Conservation (phyloP, 2,797 vertebrate species). For the Sebastes wilsoni region DNA sequence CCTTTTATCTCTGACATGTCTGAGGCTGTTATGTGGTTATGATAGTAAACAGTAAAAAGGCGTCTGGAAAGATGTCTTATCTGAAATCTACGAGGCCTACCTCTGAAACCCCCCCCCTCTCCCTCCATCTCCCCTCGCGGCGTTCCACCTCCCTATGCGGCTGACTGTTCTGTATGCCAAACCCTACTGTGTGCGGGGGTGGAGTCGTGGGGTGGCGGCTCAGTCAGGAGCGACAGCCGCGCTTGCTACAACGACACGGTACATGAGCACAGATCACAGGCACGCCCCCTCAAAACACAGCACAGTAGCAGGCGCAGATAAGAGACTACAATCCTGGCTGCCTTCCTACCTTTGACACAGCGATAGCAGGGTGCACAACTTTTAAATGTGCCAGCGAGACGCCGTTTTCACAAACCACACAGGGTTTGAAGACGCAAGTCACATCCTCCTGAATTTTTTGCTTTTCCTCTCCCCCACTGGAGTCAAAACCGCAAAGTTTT, state of each 20-base stretch:
- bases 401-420: slow-evolving; percentile 67
- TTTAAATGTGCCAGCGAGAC: slow-evolving; percentile 63
- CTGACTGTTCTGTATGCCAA: slow-evolving; percentile 65
- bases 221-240: slow-evolving; percentile 74
- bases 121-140: slow-evolving; percentile 44
- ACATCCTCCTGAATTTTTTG: slow-evolving; percentile 57
- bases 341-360: slow-evolving; percentile 67
- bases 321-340: slow-evolving; percentile 67
- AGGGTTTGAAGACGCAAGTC: slow-evolving; percentile 51
- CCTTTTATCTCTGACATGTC: slow-evolving; percentile 79
- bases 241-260: slow-evolving; percentile 75
- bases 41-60: slow-evolving; percentile 79
- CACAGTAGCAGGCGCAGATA: slow-evolving; percentile 73
- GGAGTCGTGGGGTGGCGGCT: slow-evolving; percentile 68
- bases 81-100: slow-evolving; percentile 76
- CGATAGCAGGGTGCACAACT: slow-evolving; percentile 53
- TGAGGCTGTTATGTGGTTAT: slow-evolving; percentile 79
- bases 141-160: slow-evolving; percentile 55
- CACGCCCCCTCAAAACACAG: slow-evolving; percentile 79
- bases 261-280: slow-evolving; percentile 81
- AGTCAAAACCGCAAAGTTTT: slow-evolving; percentile 65
- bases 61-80: slow-evolving; percentile 80
- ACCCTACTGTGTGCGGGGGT: slow-evolving; percentile 60
- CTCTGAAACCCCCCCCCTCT: slow-evolving; percentile 61
- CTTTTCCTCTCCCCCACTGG: slow-evolving; percentile 58